A percentile compares a stretch with the other conserved stretches of the same genome.
Evolutionary conservation across 1,140 invertebrate genomes (phyloP).

Genomic region (Lepidostoma basale): DNA sequence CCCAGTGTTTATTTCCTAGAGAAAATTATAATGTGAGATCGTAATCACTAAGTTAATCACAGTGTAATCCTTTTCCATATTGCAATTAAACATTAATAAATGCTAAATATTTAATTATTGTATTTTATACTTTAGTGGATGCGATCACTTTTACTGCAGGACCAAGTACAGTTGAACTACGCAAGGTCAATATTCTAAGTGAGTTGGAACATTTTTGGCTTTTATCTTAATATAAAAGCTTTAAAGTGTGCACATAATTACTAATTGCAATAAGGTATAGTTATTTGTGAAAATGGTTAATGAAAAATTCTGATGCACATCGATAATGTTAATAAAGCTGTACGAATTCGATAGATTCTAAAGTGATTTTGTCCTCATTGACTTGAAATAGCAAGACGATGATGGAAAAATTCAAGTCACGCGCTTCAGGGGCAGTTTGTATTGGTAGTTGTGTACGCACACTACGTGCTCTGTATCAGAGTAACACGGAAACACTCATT

Average conservation of each 20-base stretch:
- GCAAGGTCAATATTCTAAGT: conserved; percentile 3
- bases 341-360: not conserved
- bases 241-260: conserved; percentile 37
- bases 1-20: conserved; percentile 21
- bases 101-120: conserved; percentile 41
- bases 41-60: conserved; percentile 37
- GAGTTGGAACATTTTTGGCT: conserved; percentile 40
- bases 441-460: conserved; percentile 19
- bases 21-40: conserved; percentile 31
- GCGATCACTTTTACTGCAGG: not conserved
- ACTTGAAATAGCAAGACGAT: not conserved
- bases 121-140: conserved; percentile 30
- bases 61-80: conserved; percentile 35
- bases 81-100: conserved; percentile 45
- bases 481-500: no score
- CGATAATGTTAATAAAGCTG: not conserved
- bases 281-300: conserved; percentile 6
- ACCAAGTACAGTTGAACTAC: no score
- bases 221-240: conserved; percentile 44
- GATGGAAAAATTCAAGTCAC: not conserved
- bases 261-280: conserved; percentile 12
- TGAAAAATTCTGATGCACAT: conserved; percentile 4
- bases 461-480: conserved; percentile 44
- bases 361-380: not conserved
- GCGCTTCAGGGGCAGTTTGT: not conserved